These are phyloP conservation scores for Orthosia cruda DNA, from an alignment of 2,888 invertebrate species.

Conservation along the genomic window DNA sequence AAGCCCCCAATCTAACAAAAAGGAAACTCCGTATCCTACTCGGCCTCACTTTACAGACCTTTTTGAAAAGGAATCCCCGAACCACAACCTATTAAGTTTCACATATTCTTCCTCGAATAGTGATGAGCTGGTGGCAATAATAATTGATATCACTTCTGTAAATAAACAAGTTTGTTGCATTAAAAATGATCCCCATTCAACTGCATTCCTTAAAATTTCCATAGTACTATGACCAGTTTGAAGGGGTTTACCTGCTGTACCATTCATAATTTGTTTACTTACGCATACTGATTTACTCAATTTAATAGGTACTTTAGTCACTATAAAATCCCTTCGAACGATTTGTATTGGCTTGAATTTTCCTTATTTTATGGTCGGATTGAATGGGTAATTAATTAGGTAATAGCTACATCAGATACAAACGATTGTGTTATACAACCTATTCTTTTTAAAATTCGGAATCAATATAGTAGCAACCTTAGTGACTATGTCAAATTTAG, in stretches of 20 bases:
- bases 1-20: background rate
- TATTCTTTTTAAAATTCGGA: no score
- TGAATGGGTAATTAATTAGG: background rate
- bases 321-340: background rate
- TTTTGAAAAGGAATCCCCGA: background rate
- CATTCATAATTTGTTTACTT: constrained; percentile 3
- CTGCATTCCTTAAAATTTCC: background rate
- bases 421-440: background rate
- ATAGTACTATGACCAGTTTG: constrained; percentile 10
- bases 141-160: background rate
- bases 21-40: no score
- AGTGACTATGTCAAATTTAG: no score
- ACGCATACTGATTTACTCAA: background rate
- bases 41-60: background rate
- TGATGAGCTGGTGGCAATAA: constrained; percentile 5
- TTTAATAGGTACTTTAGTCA: constrained; percentile 31
- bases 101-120: constrained; percentile 17
- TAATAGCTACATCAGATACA: background rate
- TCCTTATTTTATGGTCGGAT: constrained; percentile 18
- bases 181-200: background rate
- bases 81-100: background rate
- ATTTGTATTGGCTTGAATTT: background rate
- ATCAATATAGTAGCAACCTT: no score
- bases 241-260: constrained; percentile 23
- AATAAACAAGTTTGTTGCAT: background rate